Evolutionary conservation across 1,140 invertebrate genomes (phyloP).

Genomic region (Drosophila quadrilineata): DNA sequence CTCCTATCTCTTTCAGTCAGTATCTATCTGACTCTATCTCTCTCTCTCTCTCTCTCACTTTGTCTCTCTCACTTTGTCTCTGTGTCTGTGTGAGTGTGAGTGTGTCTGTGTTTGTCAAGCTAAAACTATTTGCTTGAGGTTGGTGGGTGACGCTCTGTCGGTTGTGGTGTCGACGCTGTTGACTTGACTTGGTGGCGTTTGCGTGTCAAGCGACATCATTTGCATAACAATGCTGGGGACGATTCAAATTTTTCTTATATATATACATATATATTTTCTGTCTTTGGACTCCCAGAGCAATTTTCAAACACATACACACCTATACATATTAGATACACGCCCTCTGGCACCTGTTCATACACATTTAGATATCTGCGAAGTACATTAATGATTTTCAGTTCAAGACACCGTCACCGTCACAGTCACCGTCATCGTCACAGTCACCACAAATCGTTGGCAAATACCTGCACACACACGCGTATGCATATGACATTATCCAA

Average conservation of each 20-base stretch:
- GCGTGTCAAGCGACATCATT: slow-evolving; percentile 77
- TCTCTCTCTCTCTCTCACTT: no score
- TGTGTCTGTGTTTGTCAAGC: no score
- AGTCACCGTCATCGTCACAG: background rate
- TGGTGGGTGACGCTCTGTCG: no score
- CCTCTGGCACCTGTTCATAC: slow-evolving; percentile 58
- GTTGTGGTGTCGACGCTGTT: slow-evolving; percentile 15
- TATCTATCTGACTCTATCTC: no score
- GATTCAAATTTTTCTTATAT: slow-evolving; percentile 78
- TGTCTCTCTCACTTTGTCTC: no score
- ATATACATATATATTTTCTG: no score
- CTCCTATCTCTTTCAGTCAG: no score
- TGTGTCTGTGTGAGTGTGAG: background rate
- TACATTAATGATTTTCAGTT: slow-evolving; percentile 53
- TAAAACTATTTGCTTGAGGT: no score
- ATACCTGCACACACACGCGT: slow-evolving; percentile 49
- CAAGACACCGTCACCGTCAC: slow-evolving; percentile 30
- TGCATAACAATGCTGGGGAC: slow-evolving; percentile 79
- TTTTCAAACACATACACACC: slow-evolving; percentile 51
- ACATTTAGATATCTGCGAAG: slow-evolving; percentile 30
- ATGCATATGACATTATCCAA: slow-evolving; percentile 62
- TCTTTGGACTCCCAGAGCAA: slow-evolving; percentile 77
- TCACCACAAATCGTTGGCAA: slow-evolving; percentile 45
- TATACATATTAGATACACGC: slow-evolving; percentile 20
- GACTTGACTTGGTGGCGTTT: slow-evolving; percentile 50